These are phyloP conservation scores for Arizona elegans DNA, from an alignment of 2,113 vertebrate species.

Conservation along the genomic window DNA sequence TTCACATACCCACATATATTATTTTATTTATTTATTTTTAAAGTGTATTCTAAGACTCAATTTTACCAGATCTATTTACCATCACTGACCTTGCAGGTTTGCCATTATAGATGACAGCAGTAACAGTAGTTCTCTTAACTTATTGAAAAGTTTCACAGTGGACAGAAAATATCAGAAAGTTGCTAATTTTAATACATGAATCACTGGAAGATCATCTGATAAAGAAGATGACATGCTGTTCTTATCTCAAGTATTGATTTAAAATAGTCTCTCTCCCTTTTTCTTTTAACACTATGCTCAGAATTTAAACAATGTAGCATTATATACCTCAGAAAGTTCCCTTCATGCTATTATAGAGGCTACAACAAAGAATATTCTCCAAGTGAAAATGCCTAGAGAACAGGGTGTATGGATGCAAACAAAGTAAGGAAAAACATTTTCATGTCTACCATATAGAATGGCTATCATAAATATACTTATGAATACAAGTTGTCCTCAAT, in stretches of 20 bases:
- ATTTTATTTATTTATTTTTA: neutral
- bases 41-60: neutral
- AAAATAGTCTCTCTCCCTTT: neutral
- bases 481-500: neutral
- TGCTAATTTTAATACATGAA: neutral
- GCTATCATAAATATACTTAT: neutral
- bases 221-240: neutral
- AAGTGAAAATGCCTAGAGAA: neutral
- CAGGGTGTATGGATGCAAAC: neutral
- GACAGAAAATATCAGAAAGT: neutral
- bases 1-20: neutral
- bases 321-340: neutral
- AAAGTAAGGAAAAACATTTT: neutral
- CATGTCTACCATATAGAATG: neutral
- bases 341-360: neutral
- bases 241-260: neutral
- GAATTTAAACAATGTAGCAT: neutral
- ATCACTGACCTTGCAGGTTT: neutral
- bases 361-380: neutral
- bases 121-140: neutral
- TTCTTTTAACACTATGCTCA: neutral
- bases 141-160: neutral
- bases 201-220: no score
- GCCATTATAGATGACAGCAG: neutral
- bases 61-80: neutral